Evolutionary conservation across 1,140 invertebrate genomes (phyloP), one percentile per base, ranked within the genome.

Genomic region (Lasaia peninsularis): DNA sequence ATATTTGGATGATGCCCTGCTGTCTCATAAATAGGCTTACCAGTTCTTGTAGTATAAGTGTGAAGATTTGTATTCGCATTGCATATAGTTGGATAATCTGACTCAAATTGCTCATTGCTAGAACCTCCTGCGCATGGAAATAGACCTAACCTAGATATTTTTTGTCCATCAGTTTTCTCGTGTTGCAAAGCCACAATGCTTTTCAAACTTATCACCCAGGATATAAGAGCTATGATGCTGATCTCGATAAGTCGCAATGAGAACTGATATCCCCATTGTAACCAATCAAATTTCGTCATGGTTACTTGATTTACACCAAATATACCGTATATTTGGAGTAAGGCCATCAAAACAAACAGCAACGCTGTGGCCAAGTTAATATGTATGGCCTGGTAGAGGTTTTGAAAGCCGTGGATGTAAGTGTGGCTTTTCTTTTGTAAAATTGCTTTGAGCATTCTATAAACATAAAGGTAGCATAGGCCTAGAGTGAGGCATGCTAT

Each of bases 231-330:
- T 62, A 96, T 95, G 66, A 97, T 94, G 0, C 93, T 92, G 18
- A 97, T 92, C 78, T 98, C 96, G 31, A 97, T 92, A 0, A 97
- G 88, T 14, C 96, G 91, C 24, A 97, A 90, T 1, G 94, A 94
- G 65, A 96, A 94, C 68, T 97, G 95, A 88, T 96, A 97, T 9
- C 94, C 94, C 95, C 96, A 97, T 91, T 96, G 95, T 5, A 97
- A 89, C 96, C 96, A 98, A 67, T 92, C 91, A 32, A 91, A 89
- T 65, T 90, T 89, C 0, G 88, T 88, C 86, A 90, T 90, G 56
- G 80, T 90, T 3, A 89, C 85, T 62, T 91, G 90, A 35, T 91
- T 90, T 6, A 95, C 92, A 8, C 94, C 93, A 71, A 96, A 93
- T 60, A 96, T 93, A 0, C 95, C 95, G 73, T 95, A 97, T 9